These are phyloP conservation scores for Mustela nigripes DNA, from an alignment of 2,113 vertebrate species.

Conservation along the genomic window DNA sequence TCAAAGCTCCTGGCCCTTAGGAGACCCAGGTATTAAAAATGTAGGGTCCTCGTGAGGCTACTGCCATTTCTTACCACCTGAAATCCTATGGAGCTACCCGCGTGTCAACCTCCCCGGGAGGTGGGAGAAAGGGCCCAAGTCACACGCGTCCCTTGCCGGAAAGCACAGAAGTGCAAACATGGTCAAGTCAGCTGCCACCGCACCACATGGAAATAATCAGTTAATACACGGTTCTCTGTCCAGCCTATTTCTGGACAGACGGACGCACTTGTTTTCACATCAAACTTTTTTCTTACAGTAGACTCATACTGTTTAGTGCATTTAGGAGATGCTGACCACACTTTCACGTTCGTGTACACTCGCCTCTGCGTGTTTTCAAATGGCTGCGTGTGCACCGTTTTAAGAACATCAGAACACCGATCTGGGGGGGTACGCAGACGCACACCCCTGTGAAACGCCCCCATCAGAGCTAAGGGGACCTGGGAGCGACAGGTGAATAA, in stretches of 20 bases:
- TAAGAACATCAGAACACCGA: not conserved
- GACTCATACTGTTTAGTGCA: not conserved
- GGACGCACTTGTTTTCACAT: not conserved
- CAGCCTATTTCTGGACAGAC: not conserved
- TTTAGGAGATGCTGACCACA: rapidly evolving
- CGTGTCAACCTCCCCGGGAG: not conserved
- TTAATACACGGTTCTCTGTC: rapidly evolving
- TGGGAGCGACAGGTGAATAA: rapidly evolving
- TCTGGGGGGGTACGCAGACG: rapidly evolving
- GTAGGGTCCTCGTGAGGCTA: not conserved
- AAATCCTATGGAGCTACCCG: not conserved
- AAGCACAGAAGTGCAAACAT: not conserved
- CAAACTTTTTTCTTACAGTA: not conserved
- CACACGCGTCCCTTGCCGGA: rapidly evolving
- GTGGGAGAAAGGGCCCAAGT: not conserved
- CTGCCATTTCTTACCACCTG: not conserved
- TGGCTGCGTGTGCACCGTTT: not conserved
- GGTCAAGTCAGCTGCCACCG: too few species aligned
- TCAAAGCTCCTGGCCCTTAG: not conserved
- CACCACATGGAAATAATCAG: not conserved
- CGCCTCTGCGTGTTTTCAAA: too few species aligned
- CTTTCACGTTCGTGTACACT: not conserved
- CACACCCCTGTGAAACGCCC: rapidly evolving
- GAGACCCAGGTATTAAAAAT: not conserved
- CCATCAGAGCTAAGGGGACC: not conserved